Base-by-base conservation (phyloP, 64 coral and sea anemone genomes). In the Trachythela sp. region DNA sequence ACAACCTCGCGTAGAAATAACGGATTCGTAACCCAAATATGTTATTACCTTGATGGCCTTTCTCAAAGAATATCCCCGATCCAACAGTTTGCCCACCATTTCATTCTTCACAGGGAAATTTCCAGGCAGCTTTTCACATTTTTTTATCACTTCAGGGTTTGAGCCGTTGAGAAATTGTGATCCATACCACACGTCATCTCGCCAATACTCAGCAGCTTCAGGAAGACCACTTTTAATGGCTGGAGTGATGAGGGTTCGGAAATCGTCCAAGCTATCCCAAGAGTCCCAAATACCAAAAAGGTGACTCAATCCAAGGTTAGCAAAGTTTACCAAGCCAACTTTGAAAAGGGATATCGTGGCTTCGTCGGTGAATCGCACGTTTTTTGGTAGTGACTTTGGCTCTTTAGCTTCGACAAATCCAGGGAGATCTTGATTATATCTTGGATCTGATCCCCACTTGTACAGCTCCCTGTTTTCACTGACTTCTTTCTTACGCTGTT, bases 81-180 rank as follows among this genome's bases (percentile, higher is more conserved):
- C 90, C 50, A 92, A 60, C 20, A 41, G 87, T 27, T 39, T 92
- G 38, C 70, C 15, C 34, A 92, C 90, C 33, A 86, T 85, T 51
- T 88, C 37, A 40, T 92, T 68, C 37, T 84, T 83, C 40, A 92
- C 85, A 14, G 90, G 90, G 30, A 92, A 92, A 34, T 92, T 92
- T 4, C 83, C 43, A 22, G 90, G 90, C 38, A 92, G 36, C 37
- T 87, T 43, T 17, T 77, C 29, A 51, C 85, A 87, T 9, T 86
- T 70, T 58, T 58, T 52, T n/a, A 92, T 83, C 20, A 86, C 76
- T 26, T 86, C 86, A 38, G 90, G 90, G 51, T 92, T 92, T 40
- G 85, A 87, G 20, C 85, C 90, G 30, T 92, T 92, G 6, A 92
- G 48, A 88, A 92, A 92, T 33, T 92, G 85, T 22, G 90, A 83